Base-by-base conservation (phyloP, 2,113 vertebrate genomes). In the Neodontobutis hainanensis region DNA sequence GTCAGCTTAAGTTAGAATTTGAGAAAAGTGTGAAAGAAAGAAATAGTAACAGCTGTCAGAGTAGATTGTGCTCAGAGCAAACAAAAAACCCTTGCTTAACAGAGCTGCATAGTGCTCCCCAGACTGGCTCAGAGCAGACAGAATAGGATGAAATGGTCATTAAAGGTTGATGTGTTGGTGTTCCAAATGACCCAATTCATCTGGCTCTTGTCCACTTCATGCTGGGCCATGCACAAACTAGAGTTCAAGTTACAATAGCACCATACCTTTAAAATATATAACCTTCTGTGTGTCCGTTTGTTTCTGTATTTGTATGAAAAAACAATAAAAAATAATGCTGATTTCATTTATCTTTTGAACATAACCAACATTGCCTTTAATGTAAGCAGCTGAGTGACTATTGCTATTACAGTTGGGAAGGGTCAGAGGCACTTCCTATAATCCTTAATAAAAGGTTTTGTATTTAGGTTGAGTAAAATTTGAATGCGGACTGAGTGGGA, bases 111-210 rank as follows among this genome's bases (percentile, higher is more conserved):
- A 8, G 38, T 6, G 38, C 38, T 40, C 5, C 38, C 4, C 38
- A 40, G 8, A 40, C 5, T 70, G 72, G 72, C 81, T 78, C 78
- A 73, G 38, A 70, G 81, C 60, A 40, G 61, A 72, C 71, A 81
- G 48, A 68, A 76, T 14, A 72, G 80, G 81, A 85, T 81, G 85
- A 82, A 86, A 85, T 80, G 80, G 68, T 69, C 51, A 72, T 86
- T 76, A 89, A 82, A 86, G 80, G 65, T 70, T 61, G 53, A 75
- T 76, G 73, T 78, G 76, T 70, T 73, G 60, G 66, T 75, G 71
- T 67, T 86, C 85, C 82, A 86, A 81, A 81, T 85, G 87, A 86
- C 87, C 87, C 82, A 85, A 61, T 85, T 88, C 65, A 72, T 50
- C 50, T 61, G 61, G 44, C 55, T 14, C 44, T 15, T 14, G 16